A percentile compares a stretch with the other conserved stretches of the same genome.
phyloP scores from a whole-genome alignment of 2,888 invertebrate genomes.

The Pimpla rufipes region DNA sequence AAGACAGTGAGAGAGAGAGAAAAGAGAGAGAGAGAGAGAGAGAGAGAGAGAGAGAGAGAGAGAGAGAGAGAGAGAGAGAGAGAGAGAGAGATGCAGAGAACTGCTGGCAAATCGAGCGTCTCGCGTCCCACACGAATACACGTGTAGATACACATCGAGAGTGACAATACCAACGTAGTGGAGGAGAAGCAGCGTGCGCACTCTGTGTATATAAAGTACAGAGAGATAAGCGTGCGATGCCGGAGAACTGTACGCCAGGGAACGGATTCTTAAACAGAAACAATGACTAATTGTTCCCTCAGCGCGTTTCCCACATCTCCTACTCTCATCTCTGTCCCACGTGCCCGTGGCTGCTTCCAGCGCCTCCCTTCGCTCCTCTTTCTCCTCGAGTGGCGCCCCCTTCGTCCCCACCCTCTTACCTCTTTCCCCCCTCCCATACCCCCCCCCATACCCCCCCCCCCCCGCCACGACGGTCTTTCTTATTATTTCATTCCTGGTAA shows the following conservation, averaged over 20 bases:
- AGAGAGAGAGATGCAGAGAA: neutral
- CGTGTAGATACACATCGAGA: conserved; percentile 1
- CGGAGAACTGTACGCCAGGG: conserved; percentile 32
- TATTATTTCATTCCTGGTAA: conserved; percentile 66
- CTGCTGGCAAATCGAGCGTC: conserved; percentile 21
- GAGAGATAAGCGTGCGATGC: conserved; percentile 43
- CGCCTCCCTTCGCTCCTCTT: conserved; percentile 36
- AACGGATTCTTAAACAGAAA: conserved; percentile 63
- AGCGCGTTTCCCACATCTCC: conserved; percentile 65
- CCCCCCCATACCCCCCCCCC: conserved; percentile 9
- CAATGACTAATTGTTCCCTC: conserved; percentile 69
- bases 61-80: neutral
- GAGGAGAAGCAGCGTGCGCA: conserved; percentile 1
- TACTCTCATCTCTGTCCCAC: conserved; percentile 33
- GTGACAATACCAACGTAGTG: conserved; percentile 7
- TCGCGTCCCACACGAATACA: neutral
- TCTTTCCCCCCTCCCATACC: conserved; percentile 35
- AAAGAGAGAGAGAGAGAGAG: neutral
- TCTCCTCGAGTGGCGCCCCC: conserved; percentile 32
- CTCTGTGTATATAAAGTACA: conserved; percentile 32
- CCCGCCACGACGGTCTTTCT: conserved; percentile 46
- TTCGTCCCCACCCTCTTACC: conserved; percentile 21
- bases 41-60: too few relatives aligned
- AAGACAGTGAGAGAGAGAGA: neutral
- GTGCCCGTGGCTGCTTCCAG: neutral